Evolutionary conservation across 1,140 invertebrate species (phyloP), one percentile per base, ranked within the genome.

Genomic region (Bombus superbus): DNA sequence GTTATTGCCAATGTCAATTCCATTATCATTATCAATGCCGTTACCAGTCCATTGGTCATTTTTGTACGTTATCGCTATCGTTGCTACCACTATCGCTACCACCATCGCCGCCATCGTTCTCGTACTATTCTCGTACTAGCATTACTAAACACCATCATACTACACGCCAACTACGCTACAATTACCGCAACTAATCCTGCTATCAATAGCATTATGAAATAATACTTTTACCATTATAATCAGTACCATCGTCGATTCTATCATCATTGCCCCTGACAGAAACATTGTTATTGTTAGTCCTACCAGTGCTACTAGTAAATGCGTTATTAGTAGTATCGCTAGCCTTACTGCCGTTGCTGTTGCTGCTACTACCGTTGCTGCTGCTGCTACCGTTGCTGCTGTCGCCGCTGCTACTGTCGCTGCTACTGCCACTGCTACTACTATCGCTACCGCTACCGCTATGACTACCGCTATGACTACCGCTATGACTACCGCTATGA

Each of bases 251-350:
- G 86, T 71, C 40, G 6, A 18, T 73, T 47, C n/a, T 86, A 80
- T 62, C 59, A 68, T 71, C 81, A 68, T 38, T 78, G 82, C 42
- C 59, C 47, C 64, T 87, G 89, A 18, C 42, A 88, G 81, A 88
- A 91, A 76, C 64, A 83, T 64, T 83, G 71, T 62, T 64, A 69
- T 42, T 80, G 72, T 32, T 78, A 88, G 44, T 59, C 40, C 57
- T 89, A 89, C 71, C 78, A 85, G 82, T 87, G 88, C 81, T 87
- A 90, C 88, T 83, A 91, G 78, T 86, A 93, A 83, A 77, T 90
- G 86, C 91, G 80, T 69, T 87, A 86, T 59, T 84, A 80, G 66
- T 78, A 86, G 38, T 87, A 86, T 28, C 72, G 42, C 22, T 69
- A 25, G 32, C 15, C 9, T 25, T 22, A 78, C 78, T 88, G 89